Base-by-base conservation (phyloP, 2,888 invertebrate species). In the Lepas anatifera region DNA sequence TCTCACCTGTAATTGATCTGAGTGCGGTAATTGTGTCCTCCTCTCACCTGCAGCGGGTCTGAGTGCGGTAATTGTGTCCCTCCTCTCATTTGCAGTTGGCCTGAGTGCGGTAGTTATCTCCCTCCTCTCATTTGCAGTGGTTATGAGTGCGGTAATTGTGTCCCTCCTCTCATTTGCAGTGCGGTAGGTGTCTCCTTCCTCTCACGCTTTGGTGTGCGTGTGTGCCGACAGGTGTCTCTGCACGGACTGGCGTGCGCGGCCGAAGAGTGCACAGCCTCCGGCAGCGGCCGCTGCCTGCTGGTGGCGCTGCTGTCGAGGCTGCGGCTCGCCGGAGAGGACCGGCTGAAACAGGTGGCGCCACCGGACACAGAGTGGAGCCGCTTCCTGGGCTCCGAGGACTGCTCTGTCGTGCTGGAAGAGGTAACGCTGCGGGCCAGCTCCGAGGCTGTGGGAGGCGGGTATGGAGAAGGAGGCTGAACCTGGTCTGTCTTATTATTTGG, bases 171-270 rank as follows among this genome's bases (percentile, higher is more conserved):
- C n/a, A n/a, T n/a, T n/a, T n/a, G n/a, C n/a, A n/a, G n/a, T n/a
- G n/a, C n/a, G n/a, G n/a, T n/a, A n/a, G n/a, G n/a, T n/a, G n/a
- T n/a, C n/a, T n/a, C n/a, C n/a, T n/a, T n/a, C n/a, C n/a, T n/a
- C n/a, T n/a, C n/a, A n/a, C n/a, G n/a, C n/a, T n/a, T n/a, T n/a
- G n/a, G n/a, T n/a, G n/a, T n/a, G n/a, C n/a, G n/a, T n/a, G n/a
- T n/a, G n/a, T n/a, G 29, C 35, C 35, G 25, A 18, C 16, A 32
- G 32, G 43, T 32, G 39, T 43, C 4, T 25, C 35, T 43, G 41
- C 0, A n/a, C 6, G 48, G 22, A 27, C 37, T 67, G 50, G 67
- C 67, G 39, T 50, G 67, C 50, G 67, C 70, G 67, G 67, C 67
- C 48, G 48, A 13, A 4, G 29, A 13, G 18, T 58, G 58, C 32